These are phyloP conservation scores for Enteromius afrohamiltoni DNA, from an alignment of 2,797 vertebrate genomes.

Conservation along the genomic window DNA sequence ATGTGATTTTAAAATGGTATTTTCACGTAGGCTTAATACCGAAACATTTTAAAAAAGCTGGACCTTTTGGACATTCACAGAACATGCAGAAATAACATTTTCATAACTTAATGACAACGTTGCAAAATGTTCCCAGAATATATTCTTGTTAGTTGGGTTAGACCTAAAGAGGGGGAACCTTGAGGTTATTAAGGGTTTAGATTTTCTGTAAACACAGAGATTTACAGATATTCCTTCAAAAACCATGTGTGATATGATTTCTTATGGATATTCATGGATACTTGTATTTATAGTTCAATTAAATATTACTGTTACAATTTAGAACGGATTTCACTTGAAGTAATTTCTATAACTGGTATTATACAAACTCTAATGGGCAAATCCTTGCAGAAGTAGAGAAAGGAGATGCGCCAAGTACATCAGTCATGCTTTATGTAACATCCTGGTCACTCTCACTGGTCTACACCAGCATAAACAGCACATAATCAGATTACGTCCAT, in stretches of 20 bases:
- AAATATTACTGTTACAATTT: not conserved
- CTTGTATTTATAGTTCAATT: not conserved
- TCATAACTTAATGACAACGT: not conserved
- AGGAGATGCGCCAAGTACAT: conserved; percentile 32
- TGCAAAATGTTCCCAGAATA: not conserved
- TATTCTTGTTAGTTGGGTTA: not conserved
- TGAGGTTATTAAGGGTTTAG: not conserved
- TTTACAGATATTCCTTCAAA: not conserved
- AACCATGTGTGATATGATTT: not conserved
- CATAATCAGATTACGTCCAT: conserved; percentile 46
- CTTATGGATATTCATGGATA: not conserved
- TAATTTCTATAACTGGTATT: not conserved
- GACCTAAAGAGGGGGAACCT: not conserved
- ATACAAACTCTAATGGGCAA: not conserved
- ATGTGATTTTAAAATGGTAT: not conserved
- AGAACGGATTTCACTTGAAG: not conserved
- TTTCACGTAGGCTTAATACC: too few relatives aligned
- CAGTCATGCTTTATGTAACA: conserved; percentile 12
- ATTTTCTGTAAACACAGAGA: not conserved
- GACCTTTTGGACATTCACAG: not conserved
- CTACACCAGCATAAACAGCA: conserved; percentile 24
- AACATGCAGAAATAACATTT: not conserved
- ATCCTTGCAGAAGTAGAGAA: not conserved
- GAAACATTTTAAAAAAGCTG: not conserved
- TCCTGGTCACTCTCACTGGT: conserved; percentile 16